Conservation (phyloP, 2,113 vertebrate species). For the Callorhinus ursinus region DNA sequence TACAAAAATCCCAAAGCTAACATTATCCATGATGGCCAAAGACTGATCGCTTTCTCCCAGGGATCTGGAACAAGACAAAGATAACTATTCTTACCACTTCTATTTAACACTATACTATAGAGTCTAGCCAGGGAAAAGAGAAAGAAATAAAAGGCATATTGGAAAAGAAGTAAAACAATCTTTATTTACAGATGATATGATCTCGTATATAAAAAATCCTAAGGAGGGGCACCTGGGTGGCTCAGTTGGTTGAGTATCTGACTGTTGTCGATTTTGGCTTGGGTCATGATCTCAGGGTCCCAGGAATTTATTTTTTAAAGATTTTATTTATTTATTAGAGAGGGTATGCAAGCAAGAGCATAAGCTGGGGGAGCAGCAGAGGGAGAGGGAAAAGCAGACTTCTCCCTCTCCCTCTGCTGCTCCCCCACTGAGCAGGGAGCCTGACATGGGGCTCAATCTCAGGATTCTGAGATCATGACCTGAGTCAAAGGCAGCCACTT, state of each 20-base stretch:
- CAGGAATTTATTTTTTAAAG: background rate
- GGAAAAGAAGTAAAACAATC: background rate
- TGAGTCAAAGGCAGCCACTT: background rate
- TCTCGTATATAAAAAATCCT: background rate
- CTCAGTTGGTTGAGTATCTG: too few relatives aligned
- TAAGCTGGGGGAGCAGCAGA: background rate
- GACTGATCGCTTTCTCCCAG: background rate
- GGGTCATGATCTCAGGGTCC: background rate
- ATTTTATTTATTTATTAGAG: background rate
- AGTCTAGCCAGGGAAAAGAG: background rate
- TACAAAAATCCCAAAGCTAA: background rate
- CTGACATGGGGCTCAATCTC: accelerated
- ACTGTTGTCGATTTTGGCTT: too few relatives aligned
- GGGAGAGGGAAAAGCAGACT: background rate
- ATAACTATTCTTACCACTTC: background rate
- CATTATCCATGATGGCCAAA: background rate
- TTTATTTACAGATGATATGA: background rate
- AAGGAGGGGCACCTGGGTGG: too few relatives aligned
- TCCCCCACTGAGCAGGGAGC: background rate
- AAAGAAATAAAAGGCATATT: background rate
- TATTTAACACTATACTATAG: background rate
- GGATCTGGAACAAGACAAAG: background rate
- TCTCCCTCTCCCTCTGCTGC: too few relatives aligned
- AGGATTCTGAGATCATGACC: background rate
- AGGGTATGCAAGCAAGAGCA: background rate